Evolutionary conservation across 2,888 invertebrate genomes (phyloP).

Genomic region (Tetragonisca angustula): DNA sequence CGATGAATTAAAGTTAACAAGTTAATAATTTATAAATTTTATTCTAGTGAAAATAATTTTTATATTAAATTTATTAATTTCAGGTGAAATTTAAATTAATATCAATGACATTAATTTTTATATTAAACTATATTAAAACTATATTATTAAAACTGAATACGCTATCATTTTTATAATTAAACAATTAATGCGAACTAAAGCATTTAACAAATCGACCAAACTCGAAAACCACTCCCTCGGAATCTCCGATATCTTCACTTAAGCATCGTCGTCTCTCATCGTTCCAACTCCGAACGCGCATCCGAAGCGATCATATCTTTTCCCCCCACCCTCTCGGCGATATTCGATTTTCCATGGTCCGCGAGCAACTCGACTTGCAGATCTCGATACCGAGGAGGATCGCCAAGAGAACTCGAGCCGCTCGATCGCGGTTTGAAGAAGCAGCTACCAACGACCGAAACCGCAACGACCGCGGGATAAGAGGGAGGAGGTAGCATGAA

Average conservation of each 20-base stretch:
- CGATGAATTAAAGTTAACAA: too few species aligned
- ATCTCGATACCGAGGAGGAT: not conserved
- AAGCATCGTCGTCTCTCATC: not conserved
- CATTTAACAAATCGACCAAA: not conserved
- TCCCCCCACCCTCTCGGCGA: not conserved
- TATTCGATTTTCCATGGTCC: not conserved
- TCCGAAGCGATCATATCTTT: not conserved
- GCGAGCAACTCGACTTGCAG: not conserved
- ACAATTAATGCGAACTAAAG: too few species aligned
- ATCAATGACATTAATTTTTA: too few species aligned
- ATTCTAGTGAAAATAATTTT: too few species aligned
- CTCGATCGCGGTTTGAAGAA: conserved; percentile 2
- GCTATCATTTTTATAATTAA: too few species aligned
- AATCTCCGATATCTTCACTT: not conserved
- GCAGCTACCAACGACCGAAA: conserved; percentile 6
- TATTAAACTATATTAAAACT: too few species aligned
- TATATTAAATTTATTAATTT: too few species aligned
- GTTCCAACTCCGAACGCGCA: not conserved
- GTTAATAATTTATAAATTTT: too few species aligned
- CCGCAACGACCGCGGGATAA: not conserved
- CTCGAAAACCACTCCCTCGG: too few species aligned
- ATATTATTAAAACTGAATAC: too few species aligned
- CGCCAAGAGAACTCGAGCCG: not conserved
- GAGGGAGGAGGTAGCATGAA: not conserved
- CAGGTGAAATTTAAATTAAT: too few species aligned